Conservation (phyloP, 2,888 invertebrate genomes). For the Pyrrhopygopsis socrates region DNA sequence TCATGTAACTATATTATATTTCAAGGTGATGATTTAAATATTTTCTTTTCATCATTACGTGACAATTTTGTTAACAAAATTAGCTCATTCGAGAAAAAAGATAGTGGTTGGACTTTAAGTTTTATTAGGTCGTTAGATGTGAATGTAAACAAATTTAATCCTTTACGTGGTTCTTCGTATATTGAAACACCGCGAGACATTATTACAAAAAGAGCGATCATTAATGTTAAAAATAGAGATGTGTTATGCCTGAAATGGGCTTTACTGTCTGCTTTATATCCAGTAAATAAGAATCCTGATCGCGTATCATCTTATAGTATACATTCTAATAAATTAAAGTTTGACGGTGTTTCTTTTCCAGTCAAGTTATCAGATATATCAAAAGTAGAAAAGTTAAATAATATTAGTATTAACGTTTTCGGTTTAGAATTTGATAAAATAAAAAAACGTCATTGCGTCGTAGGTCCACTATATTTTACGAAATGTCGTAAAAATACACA, state of each 20-base stretch:
- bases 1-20: constrained; percentile 65
- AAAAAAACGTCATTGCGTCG: constrained; percentile 55
- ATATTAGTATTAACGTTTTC: constrained; percentile 85
- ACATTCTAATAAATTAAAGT: constrained; percentile 78
- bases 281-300: constrained; percentile 66
- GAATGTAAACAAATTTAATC: background rate
- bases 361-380: constrained; percentile 80
- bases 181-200: background rate
- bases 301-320: constrained; percentile 64
- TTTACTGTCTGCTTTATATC: constrained; percentile 79
- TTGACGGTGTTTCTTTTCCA: constrained; percentile 79
- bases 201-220: constrained; percentile 74
- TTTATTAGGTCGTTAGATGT: background rate
- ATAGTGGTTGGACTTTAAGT: background rate
- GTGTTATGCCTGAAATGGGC: constrained; percentile 48
- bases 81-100: constrained; percentile 67
- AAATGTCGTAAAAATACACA: constrained; percentile 68
- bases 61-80: constrained; percentile 61
- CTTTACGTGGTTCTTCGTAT: background rate
- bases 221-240: constrained; percentile 84
- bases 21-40: constrained; percentile 63
- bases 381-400: constrained; percentile 82
- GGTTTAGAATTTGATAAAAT: constrained; percentile 80
- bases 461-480: constrained; percentile 82
- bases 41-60: constrained; percentile 30